Evolutionary conservation across 2,797 vertebrate genomes (phyloP), one percentile per base, ranked within the genome.

Genomic region (Ctenosaura bakeri): DNA sequence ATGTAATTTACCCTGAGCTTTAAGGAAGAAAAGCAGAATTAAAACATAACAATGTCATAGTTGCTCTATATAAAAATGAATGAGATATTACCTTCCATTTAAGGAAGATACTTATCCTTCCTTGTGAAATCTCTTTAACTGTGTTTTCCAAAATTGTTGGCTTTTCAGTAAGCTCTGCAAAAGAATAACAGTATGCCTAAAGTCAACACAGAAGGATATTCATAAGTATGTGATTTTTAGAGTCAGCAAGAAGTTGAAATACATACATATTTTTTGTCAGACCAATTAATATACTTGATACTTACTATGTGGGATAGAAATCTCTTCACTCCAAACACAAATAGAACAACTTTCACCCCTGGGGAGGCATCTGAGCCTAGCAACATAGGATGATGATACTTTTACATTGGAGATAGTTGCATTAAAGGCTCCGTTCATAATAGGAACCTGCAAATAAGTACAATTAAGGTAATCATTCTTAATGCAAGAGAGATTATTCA

Each of bases 51-150:
- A 89, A 22, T 74, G 35, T 38, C 29, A 54, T 14, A 52, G 46
- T 73, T 85, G 38, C 14, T 10, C 6, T 59, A 22, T 71, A 83
- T 88, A 85, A 56, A 82, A 85, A 24, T 0, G 0, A 90, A 90
- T 2, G 18, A 54, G 86, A 83, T 22, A 24, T 90, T 97, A 99
- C 98, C 98, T 97, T 95, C 98, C 98, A 99, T 62, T 92, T 94
- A 74, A 98, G 71, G 59, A 92, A 91, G 64, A 98, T 24, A 13
- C 88, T 93, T 92, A 97, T 97, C 62, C 88, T 85, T 83, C 97
- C 98, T 87, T 92, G 91, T 91, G 66, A 88, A 52, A 85, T 84
- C 74, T 83, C 22, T 12, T 92, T 64, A n/a, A 95, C 95, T 52
- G 88, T 2, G 29, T 94, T 74, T 18, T 90, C 35, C 71, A 95